Conservation (phyloP, 2,888 invertebrate genomes). For the Dynastes maya region DNA sequence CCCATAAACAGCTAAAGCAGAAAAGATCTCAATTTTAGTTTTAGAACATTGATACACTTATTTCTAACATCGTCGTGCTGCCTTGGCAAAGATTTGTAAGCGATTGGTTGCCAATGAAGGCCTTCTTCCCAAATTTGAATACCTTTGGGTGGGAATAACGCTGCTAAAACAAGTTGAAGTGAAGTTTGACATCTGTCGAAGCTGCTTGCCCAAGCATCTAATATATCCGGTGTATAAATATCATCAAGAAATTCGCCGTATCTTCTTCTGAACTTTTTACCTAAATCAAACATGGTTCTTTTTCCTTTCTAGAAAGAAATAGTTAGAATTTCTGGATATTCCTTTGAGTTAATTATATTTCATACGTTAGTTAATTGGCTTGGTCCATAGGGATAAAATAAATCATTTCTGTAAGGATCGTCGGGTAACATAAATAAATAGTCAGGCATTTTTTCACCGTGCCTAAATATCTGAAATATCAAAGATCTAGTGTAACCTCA, state of each 20-base stretch:
- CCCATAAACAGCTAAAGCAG: neutral
- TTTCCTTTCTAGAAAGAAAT: constrained; percentile 33
- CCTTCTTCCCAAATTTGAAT: constrained; percentile 20
- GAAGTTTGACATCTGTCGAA: constrained; percentile 38
- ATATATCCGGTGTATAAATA: constrained; percentile 5
- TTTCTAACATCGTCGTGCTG: neutral
- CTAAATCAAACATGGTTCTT: constrained; percentile 34
- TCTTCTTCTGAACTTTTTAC: constrained; percentile 31
- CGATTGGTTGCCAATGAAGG: constrained; percentile 48
- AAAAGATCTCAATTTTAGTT: neutral
- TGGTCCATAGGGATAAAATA: constrained; percentile 37
- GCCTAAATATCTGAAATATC: constrained; percentile 41
- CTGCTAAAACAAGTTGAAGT: constrained; percentile 43
- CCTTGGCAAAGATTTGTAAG: constrained; percentile 66
- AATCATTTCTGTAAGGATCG: constrained; percentile 32
- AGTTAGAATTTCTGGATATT: neutral
- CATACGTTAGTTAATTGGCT: constrained; percentile 48
- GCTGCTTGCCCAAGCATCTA: constrained; percentile 36
- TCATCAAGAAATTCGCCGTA: constrained; percentile 43
- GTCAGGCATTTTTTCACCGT: constrained; percentile 42
- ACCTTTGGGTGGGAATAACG: constrained; percentile 44
- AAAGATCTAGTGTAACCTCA: neutral
- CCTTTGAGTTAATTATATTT: neutral
- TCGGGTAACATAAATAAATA: constrained; percentile 34
- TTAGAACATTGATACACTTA: neutral